phyloP scores from a whole-genome alignment of 2,797 vertebrate species.

The Novumbra hubbsi region DNA sequence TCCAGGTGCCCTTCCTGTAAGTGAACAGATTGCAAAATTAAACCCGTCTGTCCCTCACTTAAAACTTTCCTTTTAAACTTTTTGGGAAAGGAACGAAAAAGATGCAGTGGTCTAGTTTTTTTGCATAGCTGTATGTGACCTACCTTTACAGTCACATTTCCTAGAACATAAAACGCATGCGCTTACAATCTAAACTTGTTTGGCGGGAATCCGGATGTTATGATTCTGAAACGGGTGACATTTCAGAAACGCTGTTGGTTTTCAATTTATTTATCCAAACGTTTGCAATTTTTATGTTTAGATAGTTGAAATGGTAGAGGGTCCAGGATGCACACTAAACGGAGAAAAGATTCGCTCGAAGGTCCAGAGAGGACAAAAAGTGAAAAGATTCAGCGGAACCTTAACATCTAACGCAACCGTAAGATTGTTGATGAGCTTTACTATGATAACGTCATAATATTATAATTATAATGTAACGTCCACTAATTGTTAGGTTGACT shows the following conservation, averaged over 20 bases:
- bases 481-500: background rate
- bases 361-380: constrained; percentile 76
- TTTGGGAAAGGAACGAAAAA: too few relatives aligned
- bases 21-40: too few relatives aligned
- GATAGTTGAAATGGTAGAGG: constrained; percentile 82
- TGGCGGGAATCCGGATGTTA: background rate
- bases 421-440: constrained; percentile 3
- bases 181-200: background rate
- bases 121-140: too few relatives aligned
- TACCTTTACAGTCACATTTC: background rate
- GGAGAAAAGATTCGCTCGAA: constrained; percentile 81
- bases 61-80: too few relatives aligned
- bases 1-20: too few relatives aligned
- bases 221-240: background rate
- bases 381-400: constrained; percentile 61
- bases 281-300: background rate
- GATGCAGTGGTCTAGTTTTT: too few relatives aligned
- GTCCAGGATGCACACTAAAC: constrained; percentile 81
- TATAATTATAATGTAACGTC: background rate
- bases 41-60: too few relatives aligned
- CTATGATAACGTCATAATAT: too few relatives aligned
- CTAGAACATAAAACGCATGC: background rate
- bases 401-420: constrained; percentile 41
- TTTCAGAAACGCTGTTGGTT: background rate
- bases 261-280: background rate